Percentiles rank a stretch among this genome's conserved stretches.
These are phyloP conservation scores for Heliconius hewitsoni DNA, from an alignment of 1,140 invertebrate species.

Conservation along the genomic window DNA sequence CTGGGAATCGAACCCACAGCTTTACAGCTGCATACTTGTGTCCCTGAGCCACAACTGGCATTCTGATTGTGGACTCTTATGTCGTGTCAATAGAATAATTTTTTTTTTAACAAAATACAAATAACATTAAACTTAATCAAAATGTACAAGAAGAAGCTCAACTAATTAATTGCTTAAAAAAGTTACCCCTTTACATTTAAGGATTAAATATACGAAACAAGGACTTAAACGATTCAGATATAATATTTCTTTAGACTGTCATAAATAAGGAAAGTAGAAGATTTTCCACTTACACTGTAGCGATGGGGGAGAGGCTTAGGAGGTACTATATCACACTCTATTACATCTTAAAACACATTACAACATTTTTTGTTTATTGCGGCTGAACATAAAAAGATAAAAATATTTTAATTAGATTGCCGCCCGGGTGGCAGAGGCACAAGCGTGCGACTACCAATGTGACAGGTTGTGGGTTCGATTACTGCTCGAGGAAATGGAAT, in stretches of 20 bases:
- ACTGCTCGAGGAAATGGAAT: no score
- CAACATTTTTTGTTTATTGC: neutral
- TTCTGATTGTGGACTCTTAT: neutral
- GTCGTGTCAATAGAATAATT: neutral
- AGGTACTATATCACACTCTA: constrained; percentile 1
- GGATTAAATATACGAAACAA: constrained; percentile 74
- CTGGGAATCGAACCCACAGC: no score
- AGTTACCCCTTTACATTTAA: constrained; percentile 76
- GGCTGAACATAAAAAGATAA: constrained; percentile 32
- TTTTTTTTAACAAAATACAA: constrained; percentile 1
- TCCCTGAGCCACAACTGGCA: no score
- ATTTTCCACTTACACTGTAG: constrained; percentile 45
- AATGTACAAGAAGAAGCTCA: constrained; percentile 16
- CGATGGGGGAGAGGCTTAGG: constrained; percentile 49
- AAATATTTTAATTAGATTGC: neutral
- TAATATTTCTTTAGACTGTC: constrained; percentile 76
- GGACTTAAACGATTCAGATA: constrained; percentile 78
- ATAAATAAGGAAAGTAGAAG: constrained; percentile 75
- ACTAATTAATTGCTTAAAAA: constrained; percentile 55
- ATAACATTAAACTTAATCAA: neutral
- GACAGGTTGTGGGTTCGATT: no score
- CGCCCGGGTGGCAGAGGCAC: no score
- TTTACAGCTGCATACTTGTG: no score
- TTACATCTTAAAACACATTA: constrained; percentile 8
- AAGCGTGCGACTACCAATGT: no score